Conservation (phyloP, 2,888 invertebrate species). For the Anaspis maculata region DNA sequence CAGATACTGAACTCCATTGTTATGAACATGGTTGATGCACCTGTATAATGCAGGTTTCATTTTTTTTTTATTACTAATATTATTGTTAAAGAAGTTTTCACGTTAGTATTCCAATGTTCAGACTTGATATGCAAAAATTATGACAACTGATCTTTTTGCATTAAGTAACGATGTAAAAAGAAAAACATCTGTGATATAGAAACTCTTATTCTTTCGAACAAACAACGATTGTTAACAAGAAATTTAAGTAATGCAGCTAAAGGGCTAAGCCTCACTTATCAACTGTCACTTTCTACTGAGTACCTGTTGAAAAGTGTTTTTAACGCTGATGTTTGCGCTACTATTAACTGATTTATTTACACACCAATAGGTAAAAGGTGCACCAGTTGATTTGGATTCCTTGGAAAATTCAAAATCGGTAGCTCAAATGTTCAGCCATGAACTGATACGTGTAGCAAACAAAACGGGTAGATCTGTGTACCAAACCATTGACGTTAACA, state of each 20-base stretch:
- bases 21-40: too few species aligned
- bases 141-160: slow-evolving; percentile 17
- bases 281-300: slow-evolving; percentile 16
- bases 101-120: slow-evolving; percentile 12
- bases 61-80: too few species aligned
- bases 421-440: background rate
- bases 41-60: too few species aligned
- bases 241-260: too few species aligned
- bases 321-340: background rate
- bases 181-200: slow-evolving; percentile 45
- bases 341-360: too few species aligned
- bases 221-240: slow-evolving; percentile 32
- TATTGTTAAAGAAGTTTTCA: too few species aligned
- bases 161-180: slow-evolving; percentile 36
- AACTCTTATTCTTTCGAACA: slow-evolving; percentile 19
- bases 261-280: too few species aligned
- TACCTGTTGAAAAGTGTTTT: slow-evolving; percentile 14
- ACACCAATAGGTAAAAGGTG: slow-evolving; percentile 1
- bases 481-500: slow-evolving; percentile 15
- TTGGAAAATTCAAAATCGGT: background rate
- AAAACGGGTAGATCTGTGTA: too few species aligned
- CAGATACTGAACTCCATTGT: too few species aligned
- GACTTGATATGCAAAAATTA: slow-evolving; percentile 3
- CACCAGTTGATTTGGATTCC: too few species aligned
- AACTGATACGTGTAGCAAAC: slow-evolving; percentile 1